A percentile compares a stretch with the other conserved stretches of the same genome.
phyloP scores from a whole-genome alignment of 1,140 invertebrate species.

The Drosophila pruinosa region DNA sequence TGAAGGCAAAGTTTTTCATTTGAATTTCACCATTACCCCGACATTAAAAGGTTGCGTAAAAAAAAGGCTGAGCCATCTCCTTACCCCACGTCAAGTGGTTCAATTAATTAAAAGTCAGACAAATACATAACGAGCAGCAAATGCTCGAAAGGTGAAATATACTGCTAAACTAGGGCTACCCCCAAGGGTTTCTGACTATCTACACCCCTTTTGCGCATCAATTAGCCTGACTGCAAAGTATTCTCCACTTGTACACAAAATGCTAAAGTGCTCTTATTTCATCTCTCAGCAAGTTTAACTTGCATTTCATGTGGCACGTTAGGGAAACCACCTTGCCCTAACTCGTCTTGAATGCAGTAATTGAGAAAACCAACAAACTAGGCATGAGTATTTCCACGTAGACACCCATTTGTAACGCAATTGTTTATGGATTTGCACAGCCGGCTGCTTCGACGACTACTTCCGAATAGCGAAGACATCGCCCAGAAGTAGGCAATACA shows the following conservation, averaged over 20 bases:
- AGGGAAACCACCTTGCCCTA: background rate
- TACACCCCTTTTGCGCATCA: background rate
- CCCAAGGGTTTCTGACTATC: background rate
- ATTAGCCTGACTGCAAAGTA: background rate
- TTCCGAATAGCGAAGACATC: constrained; percentile 19
- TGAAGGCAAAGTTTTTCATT: constrained; percentile 37
- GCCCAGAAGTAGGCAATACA: constrained; percentile 71
- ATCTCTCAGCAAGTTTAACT: background rate
- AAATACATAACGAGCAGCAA: constrained; percentile 52
- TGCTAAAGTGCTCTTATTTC: background rate
- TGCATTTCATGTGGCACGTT: background rate
- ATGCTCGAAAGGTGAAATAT: background rate
- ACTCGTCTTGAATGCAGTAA: constrained; percentile 1
- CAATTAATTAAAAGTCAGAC: constrained; percentile 72
- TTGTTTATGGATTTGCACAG: background rate
- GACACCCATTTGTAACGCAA: background rate
- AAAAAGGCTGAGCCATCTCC: constrained; percentile 7
- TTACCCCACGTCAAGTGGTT: constrained; percentile 47
- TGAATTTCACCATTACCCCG: background rate
- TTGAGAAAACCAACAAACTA: background rate
- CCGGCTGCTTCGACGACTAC: background rate
- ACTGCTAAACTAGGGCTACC: background rate
- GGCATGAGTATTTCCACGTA: background rate
- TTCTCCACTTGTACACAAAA: background rate
- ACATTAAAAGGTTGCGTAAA: constrained; percentile 34